Percentiles rank a stretch among this genome's conserved stretches.
Conservation (phyloP, 2,797 vertebrate species). For the Monodelphis domestica region DNA sequence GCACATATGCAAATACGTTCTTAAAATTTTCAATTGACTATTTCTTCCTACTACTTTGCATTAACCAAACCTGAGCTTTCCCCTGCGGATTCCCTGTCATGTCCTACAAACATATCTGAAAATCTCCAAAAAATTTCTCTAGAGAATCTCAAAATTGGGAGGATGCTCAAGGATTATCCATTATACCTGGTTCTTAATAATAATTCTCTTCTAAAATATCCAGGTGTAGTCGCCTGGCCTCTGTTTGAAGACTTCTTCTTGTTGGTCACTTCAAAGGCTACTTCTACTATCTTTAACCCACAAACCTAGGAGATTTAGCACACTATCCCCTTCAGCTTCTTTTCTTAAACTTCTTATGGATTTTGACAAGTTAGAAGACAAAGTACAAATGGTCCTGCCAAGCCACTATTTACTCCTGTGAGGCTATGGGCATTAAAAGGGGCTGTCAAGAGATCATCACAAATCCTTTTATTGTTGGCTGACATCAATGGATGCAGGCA, state of each 20-base stretch:
- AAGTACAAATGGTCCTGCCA: neutral
- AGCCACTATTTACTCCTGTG: neutral
- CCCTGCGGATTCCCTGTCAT: neutral
- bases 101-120: neutral
- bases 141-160: neutral
- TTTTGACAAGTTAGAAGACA: neutral
- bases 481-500: neutral
- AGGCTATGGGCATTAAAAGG: neutral
- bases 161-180: neutral
- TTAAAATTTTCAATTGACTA: neutral
- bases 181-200: neutral
- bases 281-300: neutral
- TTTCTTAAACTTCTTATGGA: neutral
- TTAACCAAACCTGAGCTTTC: neutral
- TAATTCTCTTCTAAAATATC: neutral
- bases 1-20: neutral
- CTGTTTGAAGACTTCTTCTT: no score
- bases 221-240: neutral
- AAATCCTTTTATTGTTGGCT: neutral
- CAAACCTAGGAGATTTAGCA: neutral
- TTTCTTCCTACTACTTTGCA: neutral
- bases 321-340: neutral
- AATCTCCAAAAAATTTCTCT: neutral
- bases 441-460: neutral
- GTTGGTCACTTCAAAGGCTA: neutral